A percentile compares a stretch with the other conserved stretches of the same genome.
phyloP scores from a whole-genome alignment of 92 coral and sea anemone species.

The Plumapathes pennacea region DNA sequence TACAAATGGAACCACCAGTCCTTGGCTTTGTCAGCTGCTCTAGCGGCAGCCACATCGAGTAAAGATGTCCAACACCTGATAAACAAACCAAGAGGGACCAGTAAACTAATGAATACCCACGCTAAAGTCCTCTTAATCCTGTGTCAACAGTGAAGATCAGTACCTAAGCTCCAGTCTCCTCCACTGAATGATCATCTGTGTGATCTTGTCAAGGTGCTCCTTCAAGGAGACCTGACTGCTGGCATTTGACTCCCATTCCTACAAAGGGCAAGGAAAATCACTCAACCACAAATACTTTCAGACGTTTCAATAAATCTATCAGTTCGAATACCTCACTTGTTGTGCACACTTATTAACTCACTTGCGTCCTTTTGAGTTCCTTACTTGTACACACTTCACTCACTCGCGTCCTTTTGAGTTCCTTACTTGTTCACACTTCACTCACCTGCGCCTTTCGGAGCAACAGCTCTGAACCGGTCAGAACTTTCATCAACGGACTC shows the following conservation, averaged over 20 bases:
- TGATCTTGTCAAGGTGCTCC: slow-evolving; percentile 66
- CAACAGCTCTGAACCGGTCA: slow-evolving; percentile 87
- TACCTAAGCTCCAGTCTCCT: slow-evolving; percentile 89
- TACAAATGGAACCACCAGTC: slow-evolving; percentile 91
- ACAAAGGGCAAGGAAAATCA: not conserved
- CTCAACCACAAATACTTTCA: no score
- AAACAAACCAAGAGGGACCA: not conserved
- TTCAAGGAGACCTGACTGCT: slow-evolving; percentile 88
- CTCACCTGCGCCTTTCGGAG: slow-evolving; percentile 92
- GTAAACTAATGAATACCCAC: not conserved
- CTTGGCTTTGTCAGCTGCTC: slow-evolving; percentile 70
- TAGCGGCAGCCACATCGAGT: slow-evolving; percentile 77
- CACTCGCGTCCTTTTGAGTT: no score
- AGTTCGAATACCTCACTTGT: no score
- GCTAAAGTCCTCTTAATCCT: not conserved
- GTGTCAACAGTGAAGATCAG: not conserved
- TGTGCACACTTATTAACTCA: no score
- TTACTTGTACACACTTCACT: no score
- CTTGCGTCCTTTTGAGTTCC: no score
- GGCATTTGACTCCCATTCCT: slow-evolving; percentile 98
- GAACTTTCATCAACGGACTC: slow-evolving; percentile 89
- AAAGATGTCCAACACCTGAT: slow-evolving; percentile 87
- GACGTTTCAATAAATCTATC: no score
- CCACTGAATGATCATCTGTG: slow-evolving; percentile 83
- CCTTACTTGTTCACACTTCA: no score